Evolutionary conservation across 2,113 vertebrate species (phyloP).

Genomic region (Etia nguti): DNA sequence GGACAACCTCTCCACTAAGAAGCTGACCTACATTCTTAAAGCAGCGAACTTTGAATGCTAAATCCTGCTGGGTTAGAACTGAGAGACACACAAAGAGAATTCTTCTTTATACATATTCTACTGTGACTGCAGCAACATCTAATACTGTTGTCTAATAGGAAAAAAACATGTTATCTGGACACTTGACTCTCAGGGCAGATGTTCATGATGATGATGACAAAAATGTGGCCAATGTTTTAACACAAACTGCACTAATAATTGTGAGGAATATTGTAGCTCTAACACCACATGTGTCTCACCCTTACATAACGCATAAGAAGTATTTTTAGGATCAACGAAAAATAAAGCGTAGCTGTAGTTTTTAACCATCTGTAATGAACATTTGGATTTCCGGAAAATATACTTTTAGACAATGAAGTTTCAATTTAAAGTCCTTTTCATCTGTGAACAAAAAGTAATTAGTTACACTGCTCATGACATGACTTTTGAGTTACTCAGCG

Average conservation of each 20-base stretch:
- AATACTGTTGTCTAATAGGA: neutral
- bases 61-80: slow-evolving; percentile 4
- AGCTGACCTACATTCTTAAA: slow-evolving; percentile 53
- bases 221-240: neutral
- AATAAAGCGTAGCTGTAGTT: neutral
- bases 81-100: slow-evolving; percentile 14
- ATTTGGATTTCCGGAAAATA: neutral
- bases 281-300: neutral
- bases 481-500: too few relatives aligned
- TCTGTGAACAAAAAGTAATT: too few relatives aligned
- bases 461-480: too few relatives aligned
- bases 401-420: neutral
- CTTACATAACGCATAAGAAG: neutral
- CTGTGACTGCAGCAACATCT: neutral
- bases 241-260: neutral
- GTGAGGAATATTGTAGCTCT: neutral
- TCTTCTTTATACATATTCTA: neutral
- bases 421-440: too few relatives aligned
- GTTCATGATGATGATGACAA: neutral
- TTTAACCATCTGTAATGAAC: neutral
- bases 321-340: neutral
- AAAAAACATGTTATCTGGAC: neutral
- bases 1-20: slow-evolving; percentile 24
- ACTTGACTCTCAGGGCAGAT: neutral
- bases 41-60: slow-evolving; percentile 24